These are phyloP conservation scores for Egretta garzetta DNA, from an alignment of 2,113 vertebrate species.

Conservation along the genomic window DNA sequence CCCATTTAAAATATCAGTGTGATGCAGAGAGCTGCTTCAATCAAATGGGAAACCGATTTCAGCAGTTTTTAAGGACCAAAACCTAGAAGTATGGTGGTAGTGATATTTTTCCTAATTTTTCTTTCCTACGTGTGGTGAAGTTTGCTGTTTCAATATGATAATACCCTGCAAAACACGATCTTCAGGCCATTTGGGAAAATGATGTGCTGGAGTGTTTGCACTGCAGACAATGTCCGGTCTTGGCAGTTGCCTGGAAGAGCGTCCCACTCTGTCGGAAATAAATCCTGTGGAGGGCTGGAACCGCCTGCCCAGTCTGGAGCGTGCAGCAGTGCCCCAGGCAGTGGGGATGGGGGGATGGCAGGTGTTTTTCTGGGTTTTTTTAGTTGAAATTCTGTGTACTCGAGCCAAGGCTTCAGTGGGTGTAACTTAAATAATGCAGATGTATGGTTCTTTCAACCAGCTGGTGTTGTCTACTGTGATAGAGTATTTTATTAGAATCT, in stretches of 20 bases:
- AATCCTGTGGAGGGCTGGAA: not conserved
- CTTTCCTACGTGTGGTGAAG: not conserved
- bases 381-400: not conserved
- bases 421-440: not conserved
- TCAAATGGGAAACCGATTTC: not conserved
- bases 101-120: not conserved
- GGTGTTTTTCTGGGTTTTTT: not conserved
- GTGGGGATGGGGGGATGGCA: too few relatives aligned
- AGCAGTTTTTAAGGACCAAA: not conserved
- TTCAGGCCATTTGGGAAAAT: not conserved
- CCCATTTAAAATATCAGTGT: not conserved
- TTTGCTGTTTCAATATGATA: not conserved
- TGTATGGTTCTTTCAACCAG: not conserved
- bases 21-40: not conserved
- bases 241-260: not conserved
- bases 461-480: accelerated
- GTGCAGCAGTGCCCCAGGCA: not conserved
- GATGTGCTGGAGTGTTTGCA: not conserved
- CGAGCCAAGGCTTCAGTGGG: not conserved
- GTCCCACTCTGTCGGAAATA: not conserved
- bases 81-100: not conserved
- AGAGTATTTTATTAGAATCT: not conserved
- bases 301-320: not conserved
- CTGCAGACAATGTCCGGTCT: not conserved
- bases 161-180: not conserved